These are phyloP conservation scores for Lepus americanus DNA, from an alignment of 2,113 vertebrate species.

Conservation along the genomic window DNA sequence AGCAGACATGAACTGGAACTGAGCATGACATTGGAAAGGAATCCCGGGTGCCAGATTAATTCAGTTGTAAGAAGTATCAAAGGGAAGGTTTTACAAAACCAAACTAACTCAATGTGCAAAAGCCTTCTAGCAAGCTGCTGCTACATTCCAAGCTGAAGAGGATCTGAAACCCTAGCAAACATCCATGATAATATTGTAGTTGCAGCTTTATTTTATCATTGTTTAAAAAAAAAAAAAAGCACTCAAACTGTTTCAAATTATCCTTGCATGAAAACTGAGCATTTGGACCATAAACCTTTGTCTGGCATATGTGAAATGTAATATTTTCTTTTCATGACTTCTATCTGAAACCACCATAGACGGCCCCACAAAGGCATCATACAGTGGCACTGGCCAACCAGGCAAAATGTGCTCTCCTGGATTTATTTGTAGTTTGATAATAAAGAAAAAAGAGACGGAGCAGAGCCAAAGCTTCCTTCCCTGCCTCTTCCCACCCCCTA, in stretches of 20 bases:
- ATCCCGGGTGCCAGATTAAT: not conserved
- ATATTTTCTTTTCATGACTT: slow-evolving; percentile 36
- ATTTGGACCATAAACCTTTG: not conserved
- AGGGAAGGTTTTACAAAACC: not conserved
- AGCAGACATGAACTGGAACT: not conserved
- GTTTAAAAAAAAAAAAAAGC: not conserved
- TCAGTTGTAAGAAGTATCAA: not conserved
- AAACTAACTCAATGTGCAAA: not conserved
- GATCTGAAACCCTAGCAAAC: not conserved
- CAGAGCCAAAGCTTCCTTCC: not conserved
- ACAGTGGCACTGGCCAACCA: not conserved
- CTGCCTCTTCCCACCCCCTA: not conserved
- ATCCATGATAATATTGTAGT: too few species aligned
- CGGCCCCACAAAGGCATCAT: slow-evolving; percentile 19
- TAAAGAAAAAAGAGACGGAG: slow-evolving; percentile 61
- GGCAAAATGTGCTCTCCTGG: not conserved
- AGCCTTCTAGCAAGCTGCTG: not conserved
- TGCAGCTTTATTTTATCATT: not conserved
- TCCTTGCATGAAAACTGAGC: not conserved
- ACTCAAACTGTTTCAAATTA: not conserved
- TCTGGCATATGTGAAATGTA: not conserved
- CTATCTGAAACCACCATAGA: slow-evolving; percentile 52
- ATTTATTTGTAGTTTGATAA: slow-evolving; percentile 17
- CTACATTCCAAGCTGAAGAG: not conserved
- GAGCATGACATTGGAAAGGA: not conserved